Evolutionary conservation across 2,113 vertebrate species (phyloP), one percentile per base, ranked within the genome.

Genomic region (Campylorhamphus procurvoides): DNA sequence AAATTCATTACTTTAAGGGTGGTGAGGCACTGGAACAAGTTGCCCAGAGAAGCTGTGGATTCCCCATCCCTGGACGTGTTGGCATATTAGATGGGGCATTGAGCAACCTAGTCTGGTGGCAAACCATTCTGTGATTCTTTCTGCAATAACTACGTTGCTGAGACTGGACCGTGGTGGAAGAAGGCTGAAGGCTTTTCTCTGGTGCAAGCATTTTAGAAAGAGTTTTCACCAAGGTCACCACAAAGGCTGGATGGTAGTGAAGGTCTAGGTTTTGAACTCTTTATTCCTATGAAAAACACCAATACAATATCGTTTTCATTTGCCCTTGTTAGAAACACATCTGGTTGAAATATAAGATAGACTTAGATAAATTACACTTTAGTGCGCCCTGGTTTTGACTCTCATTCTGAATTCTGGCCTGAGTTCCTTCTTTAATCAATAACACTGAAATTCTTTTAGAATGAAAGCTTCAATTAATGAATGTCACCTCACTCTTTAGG

Each of bases 81-180:
- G 53, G 33, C 28, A 20, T 24, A 16, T 6, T 67, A 39, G 39
- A 46, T 1, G 3, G 28, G 16, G 14, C 33, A 10, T 3, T 20
- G 69, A 67, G 16, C 14, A n/a, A 2, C 7, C 12, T 39, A 19
- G 10, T 29, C 46, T 31, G 8, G 0, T 46, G 33, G 28, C 18
- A 52, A 74, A 20, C 5, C 52, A 46, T 46, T 18, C 53, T 18
- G 4, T 12, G 13, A 40, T 18, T 67, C 33, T 24, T 67, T 63
- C 13, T 27, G 64, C 33, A 56, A 31, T 27, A 81, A 7, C 35
- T 19, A 44, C 76, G 18, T 8, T 6, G 1, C 14, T 47, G 16
- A 73, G 31, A 73, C 47, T 53, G 49, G 42, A 50, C 3, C 16
- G 14, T 39, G 19, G 16, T 50, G 28, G 23, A 73, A 66, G 31